Evolutionary conservation across 2,888 invertebrate species (phyloP), one percentile per base, ranked within the genome.

Genomic region (Trachelus troglodyta): DNA sequence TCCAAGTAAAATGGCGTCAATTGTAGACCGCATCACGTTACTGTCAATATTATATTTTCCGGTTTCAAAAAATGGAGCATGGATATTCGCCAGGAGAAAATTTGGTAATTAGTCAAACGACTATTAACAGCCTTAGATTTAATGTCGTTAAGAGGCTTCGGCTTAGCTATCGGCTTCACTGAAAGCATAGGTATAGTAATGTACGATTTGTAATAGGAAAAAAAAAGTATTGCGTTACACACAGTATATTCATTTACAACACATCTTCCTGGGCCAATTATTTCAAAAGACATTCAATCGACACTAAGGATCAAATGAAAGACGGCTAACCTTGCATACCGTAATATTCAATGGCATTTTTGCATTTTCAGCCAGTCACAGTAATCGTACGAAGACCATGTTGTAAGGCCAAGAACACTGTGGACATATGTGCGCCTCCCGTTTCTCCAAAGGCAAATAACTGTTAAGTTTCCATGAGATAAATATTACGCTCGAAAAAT

Each of bases 361-460:
- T 69, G 75, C 73, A 71, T 79, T 79, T 85, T 77, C 80, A 88
- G 88, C 86, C 87, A 23, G 80, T 88, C 77, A 86, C 79, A 69
- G 77, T 88, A 69, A 69, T 88, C 75, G 79, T 88, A 34, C 85
- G 89, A 77, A 83, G 85, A 81, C 87, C 87, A 34, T 88, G 88
- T 77, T 88, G 89, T 78, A 79, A 81, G 78, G 81, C 81, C 35
- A 75, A 75, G 56, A 82, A 85, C 9, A 82, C 80, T 37, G 73
- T 77, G 69, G 85, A 86, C 79, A 88, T 89, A 83, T 89, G 89
- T 75, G 83, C 80, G 35, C 89, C 87, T 15, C 81, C 82, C n/a
- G 81, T 88, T 56, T 76, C 84, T 34, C 77, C 84, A 80, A 85
- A 88, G 89, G 88, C 88, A 88, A 88, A 75, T 82, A 79, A 71